These are phyloP conservation scores for Trissolcus brochymenae DNA, from an alignment of 2,888 invertebrate genomes.

Conservation along the genomic window DNA sequence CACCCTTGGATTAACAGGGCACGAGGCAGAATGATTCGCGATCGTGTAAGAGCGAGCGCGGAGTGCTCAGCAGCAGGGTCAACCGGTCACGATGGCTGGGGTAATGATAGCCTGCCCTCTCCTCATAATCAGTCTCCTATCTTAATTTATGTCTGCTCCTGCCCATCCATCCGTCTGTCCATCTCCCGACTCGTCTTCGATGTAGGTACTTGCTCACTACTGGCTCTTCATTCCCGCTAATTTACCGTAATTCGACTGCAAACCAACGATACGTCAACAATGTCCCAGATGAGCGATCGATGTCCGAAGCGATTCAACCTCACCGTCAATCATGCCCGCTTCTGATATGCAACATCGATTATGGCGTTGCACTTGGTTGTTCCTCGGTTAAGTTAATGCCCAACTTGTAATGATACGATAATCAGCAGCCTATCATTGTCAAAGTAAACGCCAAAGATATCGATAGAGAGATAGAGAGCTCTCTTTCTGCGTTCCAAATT, in stretches of 20 bases:
- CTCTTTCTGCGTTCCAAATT: too few relatives aligned
- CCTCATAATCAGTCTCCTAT: constrained; percentile 76
- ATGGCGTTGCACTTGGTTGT: constrained; percentile 28
- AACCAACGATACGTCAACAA: constrained; percentile 53
- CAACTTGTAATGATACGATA: constrained; percentile 28
- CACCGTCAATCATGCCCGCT: constrained; percentile 35
- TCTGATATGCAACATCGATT: constrained; percentile 45
- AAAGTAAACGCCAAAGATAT: constrained; percentile 1
- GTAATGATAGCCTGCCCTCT: constrained; percentile 75
- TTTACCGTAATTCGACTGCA: constrained; percentile 71
- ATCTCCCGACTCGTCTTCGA: constrained; percentile 63
- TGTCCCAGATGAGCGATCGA: constrained; percentile 52
- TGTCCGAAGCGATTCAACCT: constrained; percentile 32
- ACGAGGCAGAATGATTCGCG: constrained; percentile 68
- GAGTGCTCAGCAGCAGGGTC: constrained; percentile 71
- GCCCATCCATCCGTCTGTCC: constrained; percentile 65
- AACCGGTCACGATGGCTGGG: constrained; percentile 74
- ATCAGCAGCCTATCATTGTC: constrained; percentile 14
- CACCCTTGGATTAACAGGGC: constrained; percentile 71
- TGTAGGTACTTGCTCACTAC: constrained; percentile 67
- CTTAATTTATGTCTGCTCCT: constrained; percentile 76
- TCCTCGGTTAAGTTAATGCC: constrained; percentile 7
- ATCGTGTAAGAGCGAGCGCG: constrained; percentile 62
- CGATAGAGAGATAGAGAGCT: too few relatives aligned
- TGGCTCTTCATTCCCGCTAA: constrained; percentile 71